phyloP scores from a whole-genome alignment of 2,797 vertebrate species.

The Sebastes kiyomatsui region DNA sequence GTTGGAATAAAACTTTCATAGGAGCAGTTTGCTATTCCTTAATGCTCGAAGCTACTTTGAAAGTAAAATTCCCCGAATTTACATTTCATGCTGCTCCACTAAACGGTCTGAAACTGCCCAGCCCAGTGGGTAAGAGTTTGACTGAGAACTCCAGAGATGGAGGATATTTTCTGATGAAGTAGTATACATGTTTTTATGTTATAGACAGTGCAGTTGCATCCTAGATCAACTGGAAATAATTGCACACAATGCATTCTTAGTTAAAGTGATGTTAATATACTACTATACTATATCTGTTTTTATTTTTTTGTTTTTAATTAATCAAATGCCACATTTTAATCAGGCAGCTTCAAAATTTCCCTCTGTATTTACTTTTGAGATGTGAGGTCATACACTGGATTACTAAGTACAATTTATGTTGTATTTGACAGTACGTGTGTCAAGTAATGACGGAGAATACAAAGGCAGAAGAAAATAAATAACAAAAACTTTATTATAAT shows the following conservation, averaged over 20 bases:
- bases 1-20: constrained; percentile 74
- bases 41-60: constrained; percentile 70
- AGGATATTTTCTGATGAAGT: constrained; percentile 15
- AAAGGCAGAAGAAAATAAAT: constrained; percentile 4
- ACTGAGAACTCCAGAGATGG: neutral
- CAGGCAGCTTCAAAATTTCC: neutral
- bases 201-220: neutral
- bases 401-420: neutral
- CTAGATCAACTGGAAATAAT: neutral
- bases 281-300: neutral
- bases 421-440: constrained; percentile 18
- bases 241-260: neutral
- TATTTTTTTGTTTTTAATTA: neutral
- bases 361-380: neutral
- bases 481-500: constrained; percentile 32
- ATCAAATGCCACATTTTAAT: neutral
- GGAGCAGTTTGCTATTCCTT: constrained; percentile 58
- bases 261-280: neutral
- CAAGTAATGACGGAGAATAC: constrained; percentile 21
- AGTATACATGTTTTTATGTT: neutral
- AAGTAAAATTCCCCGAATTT: constrained; percentile 69
- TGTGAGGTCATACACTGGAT: neutral
- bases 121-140: constrained; percentile 13
- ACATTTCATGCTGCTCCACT: constrained; percentile 53
- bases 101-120: constrained; percentile 29